Conservation (phyloP, 2,113 vertebrate genomes). For the Hydrochoerus hydrochaeris region DNA sequence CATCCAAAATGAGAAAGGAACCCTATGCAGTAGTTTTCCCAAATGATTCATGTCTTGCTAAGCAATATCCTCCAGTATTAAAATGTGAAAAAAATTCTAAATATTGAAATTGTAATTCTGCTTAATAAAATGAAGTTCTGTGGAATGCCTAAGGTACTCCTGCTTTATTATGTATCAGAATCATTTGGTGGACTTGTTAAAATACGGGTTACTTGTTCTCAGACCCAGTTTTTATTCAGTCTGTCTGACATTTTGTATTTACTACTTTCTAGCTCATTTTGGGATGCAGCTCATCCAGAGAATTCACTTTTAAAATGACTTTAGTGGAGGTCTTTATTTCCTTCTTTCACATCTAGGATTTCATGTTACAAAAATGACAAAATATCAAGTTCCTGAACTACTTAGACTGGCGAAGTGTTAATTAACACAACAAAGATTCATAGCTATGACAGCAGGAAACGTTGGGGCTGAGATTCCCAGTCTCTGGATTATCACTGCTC, state of each 20-base stretch:
- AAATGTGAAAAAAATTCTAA: not conserved
- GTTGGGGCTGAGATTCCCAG: not conserved
- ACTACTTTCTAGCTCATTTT: not conserved
- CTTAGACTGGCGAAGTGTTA: not conserved
- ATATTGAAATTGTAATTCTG: not conserved
- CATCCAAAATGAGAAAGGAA: slow-evolving; percentile 17
- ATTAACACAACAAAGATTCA: not conserved
- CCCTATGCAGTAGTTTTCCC: not conserved
- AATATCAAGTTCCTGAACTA: not conserved
- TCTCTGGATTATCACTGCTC: not conserved
- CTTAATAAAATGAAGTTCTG: slow-evolving; percentile 3
- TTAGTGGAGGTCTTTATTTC: not conserved
- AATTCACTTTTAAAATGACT: slow-evolving; percentile 16
- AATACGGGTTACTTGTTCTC: not conserved
- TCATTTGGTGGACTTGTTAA: not conserved
- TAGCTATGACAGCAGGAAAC: not conserved
- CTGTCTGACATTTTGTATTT: not conserved
- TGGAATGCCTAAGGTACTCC: not conserved
- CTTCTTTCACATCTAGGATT: not conserved
- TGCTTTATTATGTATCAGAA: not conserved
- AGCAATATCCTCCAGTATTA: not conserved
- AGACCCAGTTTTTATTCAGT: not conserved
- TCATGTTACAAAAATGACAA: slow-evolving; percentile 6
- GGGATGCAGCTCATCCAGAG: not conserved
- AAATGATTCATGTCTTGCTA: slow-evolving; percentile 1